Evolutionary conservation across 53 echinoderm and acorn worm genomes (phyloP).

Genomic region (Temnopleurus reevesii): DNA sequence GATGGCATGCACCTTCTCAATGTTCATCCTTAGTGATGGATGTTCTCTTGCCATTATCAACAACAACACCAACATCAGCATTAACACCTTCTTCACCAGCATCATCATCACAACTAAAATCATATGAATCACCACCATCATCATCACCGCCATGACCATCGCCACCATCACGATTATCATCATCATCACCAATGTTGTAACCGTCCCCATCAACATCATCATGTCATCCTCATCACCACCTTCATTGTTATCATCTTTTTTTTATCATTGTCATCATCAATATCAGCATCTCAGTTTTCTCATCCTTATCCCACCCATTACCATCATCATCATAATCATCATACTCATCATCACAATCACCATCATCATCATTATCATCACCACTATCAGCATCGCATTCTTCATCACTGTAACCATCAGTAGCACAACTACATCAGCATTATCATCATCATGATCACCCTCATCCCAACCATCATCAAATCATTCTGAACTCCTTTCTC

Average conservation of each 20-base stretch:
- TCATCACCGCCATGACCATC: background rate
- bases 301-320: background rate
- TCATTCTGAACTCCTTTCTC: too few species aligned
- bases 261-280: background rate
- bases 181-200: too few species aligned
- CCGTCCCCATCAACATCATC: too few species aligned
- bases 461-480: too few species aligned
- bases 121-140: background rate
- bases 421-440: too few species aligned
- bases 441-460: too few species aligned
- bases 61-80: too few species aligned
- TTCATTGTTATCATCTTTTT: too few species aligned
- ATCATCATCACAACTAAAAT: background rate
- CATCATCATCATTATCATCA: too few species aligned
- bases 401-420: too few species aligned
- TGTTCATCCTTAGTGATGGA: constrained; percentile 83
- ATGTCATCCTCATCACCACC: background rate
- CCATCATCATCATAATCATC: background rate
- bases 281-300: background rate
- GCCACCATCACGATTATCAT: background rate
- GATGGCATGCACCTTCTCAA: constrained; percentile 83
- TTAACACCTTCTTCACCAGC: background rate
- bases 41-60: constrained; percentile 77
- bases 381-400: too few species aligned
- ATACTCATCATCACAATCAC: too few species aligned